phyloP scores from a whole-genome alignment of 2,888 invertebrate species.

The Lottia gigantea region DNA sequence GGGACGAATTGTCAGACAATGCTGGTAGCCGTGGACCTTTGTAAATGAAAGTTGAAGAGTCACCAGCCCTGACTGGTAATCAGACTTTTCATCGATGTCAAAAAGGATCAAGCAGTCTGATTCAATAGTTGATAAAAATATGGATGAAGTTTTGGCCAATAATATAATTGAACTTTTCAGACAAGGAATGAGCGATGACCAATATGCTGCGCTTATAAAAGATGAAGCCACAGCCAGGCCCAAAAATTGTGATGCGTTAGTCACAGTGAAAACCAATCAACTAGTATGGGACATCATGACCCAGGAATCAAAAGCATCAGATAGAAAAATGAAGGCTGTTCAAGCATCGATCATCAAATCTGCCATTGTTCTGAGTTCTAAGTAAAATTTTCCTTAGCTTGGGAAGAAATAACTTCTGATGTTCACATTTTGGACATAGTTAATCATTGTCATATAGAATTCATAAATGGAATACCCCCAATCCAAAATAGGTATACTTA shows the following conservation, averaged over 20 bases:
- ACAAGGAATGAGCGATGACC: slow-evolving; percentile 22
- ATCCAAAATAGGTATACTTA: too few species aligned
- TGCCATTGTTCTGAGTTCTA: slow-evolving; percentile 17
- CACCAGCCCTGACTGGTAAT: too few species aligned
- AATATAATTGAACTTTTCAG: slow-evolving; percentile 20
- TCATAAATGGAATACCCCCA: too few species aligned
- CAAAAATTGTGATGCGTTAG: neutral
- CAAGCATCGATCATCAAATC: slow-evolving; percentile 18
- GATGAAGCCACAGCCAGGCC: slow-evolving; percentile 14
- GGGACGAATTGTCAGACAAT: too few species aligned
- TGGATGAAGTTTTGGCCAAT: slow-evolving; percentile 19
- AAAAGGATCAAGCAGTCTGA: slow-evolving; percentile 18
- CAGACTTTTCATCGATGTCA: slow-evolving; percentile 12
- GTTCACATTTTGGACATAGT: too few species aligned
- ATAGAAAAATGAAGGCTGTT: neutral
- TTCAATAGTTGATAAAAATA: slow-evolving; percentile 8
- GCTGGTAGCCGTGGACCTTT: too few species aligned
- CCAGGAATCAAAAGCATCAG: neutral
- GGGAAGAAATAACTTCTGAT: too few species aligned
- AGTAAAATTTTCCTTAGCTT: too few species aligned
- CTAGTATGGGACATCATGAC: neutral
- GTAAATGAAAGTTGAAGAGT: neutral
- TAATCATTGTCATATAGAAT: too few species aligned
- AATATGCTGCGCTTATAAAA: slow-evolving; percentile 14
- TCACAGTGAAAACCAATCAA: neutral